phyloP scores from a whole-genome alignment of 2,888 invertebrate species.

The Eupithecia subumbrata region DNA sequence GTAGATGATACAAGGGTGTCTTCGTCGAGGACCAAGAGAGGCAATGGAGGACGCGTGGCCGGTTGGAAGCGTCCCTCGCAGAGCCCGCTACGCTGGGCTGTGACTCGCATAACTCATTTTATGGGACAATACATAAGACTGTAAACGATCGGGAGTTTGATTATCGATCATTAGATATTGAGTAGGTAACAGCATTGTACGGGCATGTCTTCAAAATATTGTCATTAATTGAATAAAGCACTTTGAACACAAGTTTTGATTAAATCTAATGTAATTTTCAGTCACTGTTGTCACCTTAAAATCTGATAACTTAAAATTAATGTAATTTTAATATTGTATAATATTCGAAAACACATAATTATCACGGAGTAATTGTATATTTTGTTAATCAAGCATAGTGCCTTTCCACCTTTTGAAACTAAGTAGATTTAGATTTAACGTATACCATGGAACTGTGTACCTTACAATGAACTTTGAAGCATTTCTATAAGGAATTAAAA shows the following conservation, averaged over 20 bases:
- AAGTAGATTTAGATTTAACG: conserved; percentile 53
- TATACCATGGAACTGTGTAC: conserved; percentile 51
- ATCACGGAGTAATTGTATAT: conserved; percentile 41
- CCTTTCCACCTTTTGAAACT: conserved; percentile 73
- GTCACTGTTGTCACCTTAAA: conserved; percentile 32
- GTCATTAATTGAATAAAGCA: conserved; percentile 54
- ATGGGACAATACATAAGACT: conserved; percentile 70
- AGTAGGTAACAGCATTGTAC: conserved; percentile 47
- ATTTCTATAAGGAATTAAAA: conserved; percentile 49
- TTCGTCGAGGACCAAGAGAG: conserved; percentile 71
- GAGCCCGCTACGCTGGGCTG: conserved; percentile 55
- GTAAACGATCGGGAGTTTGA: conserved; percentile 57
- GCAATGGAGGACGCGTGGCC: conserved; percentile 47
- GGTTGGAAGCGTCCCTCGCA: conserved; percentile 38
- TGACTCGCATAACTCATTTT: conserved; percentile 62
- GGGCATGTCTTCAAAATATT: conserved; percentile 48
- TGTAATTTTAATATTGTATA: conserved; percentile 11
- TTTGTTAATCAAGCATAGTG: conserved; percentile 75
- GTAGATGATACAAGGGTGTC: conserved; percentile 57
- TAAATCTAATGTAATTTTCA: conserved; percentile 34
- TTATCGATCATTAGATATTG: conserved; percentile 53
- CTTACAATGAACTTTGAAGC: conserved; percentile 47
- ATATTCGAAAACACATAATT: conserved; percentile 31
- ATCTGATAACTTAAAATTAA: not conserved
- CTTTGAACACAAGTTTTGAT: conserved; percentile 53